Percentiles rank a stretch among this genome's conserved stretches.
Conservation (phyloP, 2,888 invertebrate species). For the Autographa pulchrina region DNA sequence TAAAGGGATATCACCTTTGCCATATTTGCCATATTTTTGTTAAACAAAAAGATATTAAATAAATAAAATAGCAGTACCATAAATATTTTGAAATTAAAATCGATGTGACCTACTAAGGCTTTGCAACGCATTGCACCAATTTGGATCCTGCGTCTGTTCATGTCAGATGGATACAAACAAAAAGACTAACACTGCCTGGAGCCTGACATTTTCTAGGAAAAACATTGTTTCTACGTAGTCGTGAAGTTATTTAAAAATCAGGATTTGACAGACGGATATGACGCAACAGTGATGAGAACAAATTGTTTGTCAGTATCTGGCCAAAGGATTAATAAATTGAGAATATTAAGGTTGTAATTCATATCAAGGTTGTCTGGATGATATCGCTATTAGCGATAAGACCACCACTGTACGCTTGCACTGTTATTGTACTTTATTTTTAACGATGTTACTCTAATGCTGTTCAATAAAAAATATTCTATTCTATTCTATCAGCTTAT, state of each 20-base stretch:
- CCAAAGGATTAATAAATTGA: neutral
- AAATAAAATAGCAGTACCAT: neutral
- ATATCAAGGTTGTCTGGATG: no score
- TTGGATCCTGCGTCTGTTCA: neutral
- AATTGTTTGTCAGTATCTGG: neutral
- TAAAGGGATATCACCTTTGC: no score
- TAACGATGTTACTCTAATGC: no score
- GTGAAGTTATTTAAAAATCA: neutral
- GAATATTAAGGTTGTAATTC: no score
- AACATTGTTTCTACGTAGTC: neutral
- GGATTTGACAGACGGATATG: neutral
- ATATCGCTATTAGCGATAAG: no score
- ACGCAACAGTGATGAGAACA: neutral
- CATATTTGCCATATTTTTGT: no score
- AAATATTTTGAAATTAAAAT: slow-evolving; percentile 2
- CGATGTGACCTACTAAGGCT: slow-evolving; percentile 5
- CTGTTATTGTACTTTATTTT: no score
- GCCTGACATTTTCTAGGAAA: neutral
- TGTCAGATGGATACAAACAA: neutral
- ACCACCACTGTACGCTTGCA: no score
- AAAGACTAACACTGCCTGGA: neutral
- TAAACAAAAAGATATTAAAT: neutral
- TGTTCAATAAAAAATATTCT: no score
- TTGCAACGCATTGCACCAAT: slow-evolving; percentile 2
- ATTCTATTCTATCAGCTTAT: neutral